Conservation (phyloP, 2,888 invertebrate genomes). For the Sinhomidia bicolor region DNA sequence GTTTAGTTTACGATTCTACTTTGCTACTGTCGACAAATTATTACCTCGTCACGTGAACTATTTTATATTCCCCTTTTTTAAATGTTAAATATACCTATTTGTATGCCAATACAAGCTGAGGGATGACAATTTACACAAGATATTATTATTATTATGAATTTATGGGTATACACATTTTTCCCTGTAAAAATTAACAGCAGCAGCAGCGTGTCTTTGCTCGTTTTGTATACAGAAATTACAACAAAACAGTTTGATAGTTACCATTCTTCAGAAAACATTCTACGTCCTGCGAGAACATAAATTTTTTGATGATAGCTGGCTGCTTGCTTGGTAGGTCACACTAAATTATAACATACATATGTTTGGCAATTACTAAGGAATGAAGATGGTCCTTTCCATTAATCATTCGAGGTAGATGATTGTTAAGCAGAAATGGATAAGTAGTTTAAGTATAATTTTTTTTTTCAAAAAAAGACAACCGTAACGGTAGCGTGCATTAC, state of each 20-base stretch:
- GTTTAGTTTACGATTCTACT: not conserved
- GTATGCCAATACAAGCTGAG: too few relatives aligned
- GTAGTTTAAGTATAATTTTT: not conserved
- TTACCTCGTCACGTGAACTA: not conserved
- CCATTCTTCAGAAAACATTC: not conserved
- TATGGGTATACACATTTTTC: too few relatives aligned
- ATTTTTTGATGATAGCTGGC: conserved; percentile 4
- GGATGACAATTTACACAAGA: too few relatives aligned
- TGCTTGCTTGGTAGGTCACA: conserved; percentile 28
- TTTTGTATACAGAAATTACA: not conserved
- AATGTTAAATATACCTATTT: too few relatives aligned
- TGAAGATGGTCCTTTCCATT: conserved; percentile 35
- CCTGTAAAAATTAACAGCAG: too few relatives aligned
- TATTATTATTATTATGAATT: too few relatives aligned
- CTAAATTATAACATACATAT: not conserved
- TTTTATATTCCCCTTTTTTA: too few relatives aligned
- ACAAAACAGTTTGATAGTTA: not conserved
- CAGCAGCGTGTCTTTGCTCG: too few relatives aligned
- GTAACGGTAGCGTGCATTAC: not conserved
- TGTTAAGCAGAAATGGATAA: not conserved
- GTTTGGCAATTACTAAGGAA: not conserved
- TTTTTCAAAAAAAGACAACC: not conserved
- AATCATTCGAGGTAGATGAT: conserved; percentile 19
- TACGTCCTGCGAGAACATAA: not conserved
- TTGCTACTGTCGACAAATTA: conserved; percentile 21